phyloP scores from a whole-genome alignment of 2,888 invertebrate genomes.

The Pristionchus mayeri region DNA sequence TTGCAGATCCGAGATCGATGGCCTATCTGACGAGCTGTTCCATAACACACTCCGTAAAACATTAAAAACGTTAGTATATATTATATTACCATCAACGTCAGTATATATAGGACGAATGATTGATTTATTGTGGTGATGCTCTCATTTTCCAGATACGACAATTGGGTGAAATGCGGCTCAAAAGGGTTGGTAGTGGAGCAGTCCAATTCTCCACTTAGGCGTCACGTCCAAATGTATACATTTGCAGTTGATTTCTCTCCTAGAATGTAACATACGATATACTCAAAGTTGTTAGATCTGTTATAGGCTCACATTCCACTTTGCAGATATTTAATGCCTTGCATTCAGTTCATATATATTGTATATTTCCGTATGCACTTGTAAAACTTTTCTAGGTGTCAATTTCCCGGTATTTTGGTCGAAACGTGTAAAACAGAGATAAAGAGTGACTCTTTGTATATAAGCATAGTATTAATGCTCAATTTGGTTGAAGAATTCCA shows the following conservation, averaged over 20 bases:
- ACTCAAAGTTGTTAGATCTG: background rate
- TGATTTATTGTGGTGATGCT: background rate
- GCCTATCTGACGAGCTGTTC: conserved; percentile 51
- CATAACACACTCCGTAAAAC: conserved; percentile 54
- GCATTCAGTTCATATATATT: background rate
- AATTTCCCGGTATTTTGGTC: background rate
- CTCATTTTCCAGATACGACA: conserved; percentile 49
- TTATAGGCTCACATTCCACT: conserved; percentile 2
- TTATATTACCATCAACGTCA: background rate
- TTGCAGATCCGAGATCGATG: conserved; percentile 38
- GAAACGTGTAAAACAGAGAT: background rate
- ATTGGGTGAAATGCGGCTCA: conserved; percentile 47
- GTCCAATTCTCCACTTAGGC: background rate
- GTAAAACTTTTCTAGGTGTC: background rate
- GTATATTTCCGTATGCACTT: background rate
- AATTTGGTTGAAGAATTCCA: conserved; percentile 10
- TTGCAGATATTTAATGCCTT: background rate
- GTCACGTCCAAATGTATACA: conserved; percentile 7
- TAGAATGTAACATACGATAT: background rate
- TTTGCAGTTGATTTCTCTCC: conserved; percentile 33
- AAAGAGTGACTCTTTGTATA: background rate
- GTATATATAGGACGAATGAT: background rate
- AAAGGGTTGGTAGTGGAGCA: conserved; percentile 39
- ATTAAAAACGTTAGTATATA: conserved; percentile 42
- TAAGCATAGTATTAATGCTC: background rate